Evolutionary conservation across 2,888 invertebrate genomes (phyloP), one percentile per base, ranked within the genome.

Genomic region (Hirudinaria manillensis): DNA sequence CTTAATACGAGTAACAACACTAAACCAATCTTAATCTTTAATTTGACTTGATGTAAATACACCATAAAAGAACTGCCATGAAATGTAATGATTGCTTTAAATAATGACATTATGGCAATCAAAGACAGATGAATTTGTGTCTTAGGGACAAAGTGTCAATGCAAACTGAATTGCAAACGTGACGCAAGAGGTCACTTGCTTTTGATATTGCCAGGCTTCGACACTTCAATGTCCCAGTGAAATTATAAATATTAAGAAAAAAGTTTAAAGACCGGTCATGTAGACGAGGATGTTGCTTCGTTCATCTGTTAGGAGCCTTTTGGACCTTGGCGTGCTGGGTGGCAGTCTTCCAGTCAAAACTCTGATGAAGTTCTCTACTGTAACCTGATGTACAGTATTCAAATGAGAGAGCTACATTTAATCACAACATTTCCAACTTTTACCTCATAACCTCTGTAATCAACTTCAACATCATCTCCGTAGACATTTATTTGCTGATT

Each of bases 401-500:
- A 53, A 53, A 53, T 53, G 53, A 65, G 24, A 65, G 68, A 34
- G n/a, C 16, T 68, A 13, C 34, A 36, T 16, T 10, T 19, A 68
- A 13, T 68, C 34, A 68, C 27, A 68, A 68, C 10, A 68, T n/a
- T 24, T 34, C 13, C n/a, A 29, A 34, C 13, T 2, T 1, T 24
- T 29, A 86, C 87, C 83, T 87, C 87, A 82, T 87, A 87, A n/a
- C 96, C 97, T 81, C 97, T 89, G 84, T 97, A 98, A 85, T 98
- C 97, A 0, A 98, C 99, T 88, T 99, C 98, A 6, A 99, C 96
- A 88, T 99, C 98, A 86, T 97, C 95, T 66, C 98, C 98, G 85
- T 99, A 99, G 0, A 99, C 95, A 87, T 99, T 98, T 74, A 97
- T 95, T 83, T 96, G 93, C 84, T 98, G 94, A 85, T 95, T 93